Conservation (phyloP, 2,113 vertebrate species). For the Bubo blakistoni region DNA sequence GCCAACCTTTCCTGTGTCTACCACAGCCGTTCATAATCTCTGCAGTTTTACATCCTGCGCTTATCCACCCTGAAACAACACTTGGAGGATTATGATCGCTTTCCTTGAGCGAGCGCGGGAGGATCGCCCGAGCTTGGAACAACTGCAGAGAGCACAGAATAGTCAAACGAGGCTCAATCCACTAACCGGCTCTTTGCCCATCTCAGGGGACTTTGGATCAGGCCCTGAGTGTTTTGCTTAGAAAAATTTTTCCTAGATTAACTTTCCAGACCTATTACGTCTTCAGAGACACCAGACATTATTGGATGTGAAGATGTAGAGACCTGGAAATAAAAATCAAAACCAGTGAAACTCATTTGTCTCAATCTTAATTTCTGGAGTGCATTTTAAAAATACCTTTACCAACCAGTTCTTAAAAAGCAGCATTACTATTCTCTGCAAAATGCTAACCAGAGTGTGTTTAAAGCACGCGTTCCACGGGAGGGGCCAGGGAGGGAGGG, state of each 20-base stretch:
- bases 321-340: neutral
- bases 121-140: neutral
- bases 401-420: neutral
- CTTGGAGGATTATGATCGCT: neutral
- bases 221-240: neutral
- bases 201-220: neutral
- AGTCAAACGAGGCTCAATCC: neutral
- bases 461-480: accelerated
- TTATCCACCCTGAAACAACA: neutral
- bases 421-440: neutral
- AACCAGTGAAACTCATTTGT: neutral
- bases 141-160: neutral
- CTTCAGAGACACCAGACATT: neutral
- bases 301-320: neutral
- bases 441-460: neutral
- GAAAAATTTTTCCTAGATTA: neutral
- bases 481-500: neutral
- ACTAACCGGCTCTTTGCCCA: neutral
- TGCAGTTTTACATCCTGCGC: neutral
- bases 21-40: neutral
- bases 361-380: neutral
- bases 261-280: neutral
- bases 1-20: neutral
- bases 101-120: accelerated
- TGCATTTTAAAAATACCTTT: neutral